These are phyloP conservation scores for Nephrotoma appendiculata DNA, from an alignment of 2,888 invertebrate species.

Conservation along the genomic window DNA sequence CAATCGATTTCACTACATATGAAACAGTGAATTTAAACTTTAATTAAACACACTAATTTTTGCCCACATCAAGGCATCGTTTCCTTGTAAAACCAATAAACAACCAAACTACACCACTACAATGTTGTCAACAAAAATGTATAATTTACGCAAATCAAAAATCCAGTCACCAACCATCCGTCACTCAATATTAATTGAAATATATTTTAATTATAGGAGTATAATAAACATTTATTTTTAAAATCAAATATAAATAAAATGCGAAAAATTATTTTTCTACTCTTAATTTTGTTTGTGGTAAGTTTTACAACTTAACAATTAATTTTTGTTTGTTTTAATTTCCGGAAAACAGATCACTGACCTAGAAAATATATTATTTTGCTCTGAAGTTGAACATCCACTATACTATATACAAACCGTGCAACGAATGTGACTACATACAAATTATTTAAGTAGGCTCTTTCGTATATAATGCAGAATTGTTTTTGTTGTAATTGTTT, in stretches of 20 bases:
- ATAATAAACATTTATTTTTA: background rate
- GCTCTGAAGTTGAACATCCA: too few species aligned
- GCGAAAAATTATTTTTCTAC: background rate
- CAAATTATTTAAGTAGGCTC: background rate
- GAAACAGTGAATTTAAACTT: too few species aligned
- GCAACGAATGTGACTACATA: background rate
- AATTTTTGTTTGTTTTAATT: background rate
- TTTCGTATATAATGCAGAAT: background rate
- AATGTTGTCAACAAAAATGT: background rate
- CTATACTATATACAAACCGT: background rate
- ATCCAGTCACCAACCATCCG: background rate
- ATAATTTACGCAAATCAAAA: background rate
- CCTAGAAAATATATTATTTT: background rate
- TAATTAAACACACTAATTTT: too few species aligned
- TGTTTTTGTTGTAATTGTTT: background rate
- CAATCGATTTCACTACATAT: too few species aligned
- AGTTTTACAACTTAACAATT: background rate
- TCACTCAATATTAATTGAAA: background rate
- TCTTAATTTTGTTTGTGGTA: background rate
- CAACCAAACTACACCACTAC: too few species aligned
- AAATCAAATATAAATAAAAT: background rate
- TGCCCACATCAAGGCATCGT: too few species aligned
- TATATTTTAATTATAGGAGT: background rate
- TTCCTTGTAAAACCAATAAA: too few species aligned
- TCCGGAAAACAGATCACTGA: background rate